These are phyloP conservation scores for rabbit (Oryctolagus cuniculus) DNA, from an alignment of 2,113 vertebrate genomes.

Conservation along the genomic window mOryCun1.1 NC_091438.1:95049001-95049500, in stretches of 20 bases:
- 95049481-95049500: slow-evolving; percentile 43
- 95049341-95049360: slow-evolving; percentile 33
- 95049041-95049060: background rate
- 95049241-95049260: background rate
- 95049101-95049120: background rate
- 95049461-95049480: slow-evolving; percentile 8
- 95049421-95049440: background rate
- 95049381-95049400: slow-evolving; percentile 24
- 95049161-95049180: slow-evolving; percentile 33
- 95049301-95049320: background rate
- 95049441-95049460: slow-evolving; percentile 58
- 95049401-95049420: background rate
- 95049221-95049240: slow-evolving; percentile 53
- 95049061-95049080: background rate
- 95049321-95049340: background rate
- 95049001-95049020: background rate
- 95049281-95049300: background rate
- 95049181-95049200: slow-evolving; percentile 48
- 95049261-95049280: background rate
- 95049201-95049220: background rate
- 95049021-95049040: background rate
- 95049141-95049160: slow-evolving; percentile 32
- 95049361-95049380: background rate
- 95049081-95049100: background rate
- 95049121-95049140: slow-evolving; percentile 48